Conservation (phyloP, 2,888 invertebrate species). For the Tetramorium bicarinatum region DNA sequence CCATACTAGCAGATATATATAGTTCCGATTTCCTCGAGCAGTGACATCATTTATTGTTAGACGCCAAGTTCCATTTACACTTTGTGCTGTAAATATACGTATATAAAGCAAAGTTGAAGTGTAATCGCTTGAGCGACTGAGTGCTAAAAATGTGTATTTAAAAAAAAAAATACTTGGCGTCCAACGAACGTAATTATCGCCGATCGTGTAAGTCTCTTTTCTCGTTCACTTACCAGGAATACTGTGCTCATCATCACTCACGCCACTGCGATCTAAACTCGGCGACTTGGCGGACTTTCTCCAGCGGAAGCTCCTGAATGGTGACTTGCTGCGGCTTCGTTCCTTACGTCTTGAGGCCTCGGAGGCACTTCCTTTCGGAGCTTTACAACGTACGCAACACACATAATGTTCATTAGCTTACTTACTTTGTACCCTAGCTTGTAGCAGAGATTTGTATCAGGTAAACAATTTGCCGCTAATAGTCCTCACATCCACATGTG, state of each 20-base stretch:
- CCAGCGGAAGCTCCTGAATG: slow-evolving; percentile 97
- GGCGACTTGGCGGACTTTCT: slow-evolving; percentile 91
- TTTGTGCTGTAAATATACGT: slow-evolving; percentile 4
- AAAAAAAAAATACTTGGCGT: not conserved
- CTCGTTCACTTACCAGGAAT: slow-evolving; percentile 82
- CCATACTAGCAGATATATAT: not conserved
- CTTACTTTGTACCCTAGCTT: slow-evolving; percentile 75
- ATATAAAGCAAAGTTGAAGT: not conserved
- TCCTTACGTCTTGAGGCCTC: slow-evolving; percentile 88
- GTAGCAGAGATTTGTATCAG: slow-evolving; percentile 58
- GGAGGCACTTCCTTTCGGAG: slow-evolving; percentile 84
- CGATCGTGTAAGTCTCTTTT: slow-evolving; percentile 11
- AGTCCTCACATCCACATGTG: slow-evolving; percentile 25
- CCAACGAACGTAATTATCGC: not conserved
- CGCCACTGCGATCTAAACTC: slow-evolving; percentile 90
- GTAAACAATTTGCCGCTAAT: slow-evolving; percentile 46
- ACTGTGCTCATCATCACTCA: slow-evolving; percentile 94
- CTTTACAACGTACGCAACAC: slow-evolving; percentile 80
- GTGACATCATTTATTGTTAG: not conserved
- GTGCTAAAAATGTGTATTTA: not conserved
- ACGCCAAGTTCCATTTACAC: not conserved
- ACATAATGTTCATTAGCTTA: slow-evolving; percentile 76
- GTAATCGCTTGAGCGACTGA: not conserved
- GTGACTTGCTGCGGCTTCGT: slow-evolving; percentile 96
- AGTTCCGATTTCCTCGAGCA: not conserved